phyloP scores from a whole-genome alignment of 2,888 invertebrate genomes.

The Aplocera efformata region DNA sequence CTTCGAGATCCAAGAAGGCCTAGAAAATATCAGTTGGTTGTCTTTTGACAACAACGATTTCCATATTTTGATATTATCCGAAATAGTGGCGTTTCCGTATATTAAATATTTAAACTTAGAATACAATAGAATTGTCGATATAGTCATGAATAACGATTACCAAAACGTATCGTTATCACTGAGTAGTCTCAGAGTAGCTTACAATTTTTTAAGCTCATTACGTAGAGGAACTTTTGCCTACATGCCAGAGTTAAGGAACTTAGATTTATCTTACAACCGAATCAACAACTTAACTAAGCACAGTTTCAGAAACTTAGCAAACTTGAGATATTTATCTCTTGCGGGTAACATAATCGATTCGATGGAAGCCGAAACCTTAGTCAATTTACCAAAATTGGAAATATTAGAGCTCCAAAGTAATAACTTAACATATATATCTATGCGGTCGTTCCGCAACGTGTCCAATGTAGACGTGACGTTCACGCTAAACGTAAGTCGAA shows the following conservation, averaged over 20 bases:
- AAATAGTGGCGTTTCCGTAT: constrained; percentile 84
- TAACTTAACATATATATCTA: constrained; percentile 84
- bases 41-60: constrained; percentile 94
- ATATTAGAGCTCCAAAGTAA: constrained; percentile 91
- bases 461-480: constrained; percentile 84
- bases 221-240: constrained; percentile 85
- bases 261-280: constrained; percentile 89
- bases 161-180: constrained; percentile 85
- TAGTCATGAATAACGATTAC: constrained; percentile 85
- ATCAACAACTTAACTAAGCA: constrained; percentile 85
- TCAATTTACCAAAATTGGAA: constrained; percentile 86
- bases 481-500: constrained; percentile 88
- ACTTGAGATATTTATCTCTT: constrained; percentile 89
- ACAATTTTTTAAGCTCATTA: constrained; percentile 87
- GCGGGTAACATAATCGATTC: constrained; percentile 89
- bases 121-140: constrained; percentile 87
- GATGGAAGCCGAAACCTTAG: constrained; percentile 87
- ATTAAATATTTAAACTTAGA: constrained; percentile 92
- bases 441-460: constrained; percentile 85
- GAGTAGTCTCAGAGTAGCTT: constrained; percentile 89
- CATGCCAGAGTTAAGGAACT: constrained; percentile 86
- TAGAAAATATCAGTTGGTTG: constrained; percentile 89
- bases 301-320: constrained; percentile 88
- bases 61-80: constrained; percentile 85
- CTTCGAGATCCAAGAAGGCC: constrained; percentile 86